These are phyloP conservation scores for Atlantisia rogersi DNA, from an alignment of 2,113 vertebrate genomes.

Conservation along the genomic window DNA sequence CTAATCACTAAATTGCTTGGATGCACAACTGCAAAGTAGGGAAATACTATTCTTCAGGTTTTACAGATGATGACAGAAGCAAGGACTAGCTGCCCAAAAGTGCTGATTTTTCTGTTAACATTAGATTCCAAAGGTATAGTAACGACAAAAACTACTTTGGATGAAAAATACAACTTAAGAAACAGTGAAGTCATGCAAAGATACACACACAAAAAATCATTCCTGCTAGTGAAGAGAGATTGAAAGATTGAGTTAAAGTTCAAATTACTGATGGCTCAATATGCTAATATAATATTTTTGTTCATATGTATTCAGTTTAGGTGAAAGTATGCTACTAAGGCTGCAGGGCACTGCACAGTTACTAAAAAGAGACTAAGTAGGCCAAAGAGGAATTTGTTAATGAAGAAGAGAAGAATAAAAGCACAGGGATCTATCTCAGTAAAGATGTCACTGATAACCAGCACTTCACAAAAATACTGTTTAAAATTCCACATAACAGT, in stretches of 20 bases:
- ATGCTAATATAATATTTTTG: not conserved
- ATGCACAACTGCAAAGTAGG: not conserved
- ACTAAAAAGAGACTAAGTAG: not conserved
- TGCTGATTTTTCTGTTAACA: not conserved
- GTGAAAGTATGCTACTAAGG: not conserved
- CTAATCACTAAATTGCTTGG: not conserved
- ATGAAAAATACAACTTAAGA: not conserved
- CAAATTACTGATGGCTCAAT: not conserved
- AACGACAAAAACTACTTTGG: not conserved
- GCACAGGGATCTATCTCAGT: not conserved
- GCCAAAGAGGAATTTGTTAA: not conserved
- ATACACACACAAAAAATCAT: not conserved
- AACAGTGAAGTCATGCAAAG: not conserved
- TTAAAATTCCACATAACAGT: not conserved
- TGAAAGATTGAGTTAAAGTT: not conserved
- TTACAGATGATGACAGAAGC: not conserved
- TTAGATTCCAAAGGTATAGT: not conserved
- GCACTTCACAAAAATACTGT: not conserved
- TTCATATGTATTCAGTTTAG: not conserved
- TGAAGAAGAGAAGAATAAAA: conserved; percentile 38
- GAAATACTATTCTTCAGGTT: not conserved
- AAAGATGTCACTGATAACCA: not conserved
- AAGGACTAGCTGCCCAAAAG: not conserved
- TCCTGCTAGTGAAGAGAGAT: not conserved
- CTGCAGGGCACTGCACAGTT: not conserved